Evolutionary conservation across 1,140 invertebrate species (phyloP), one percentile per base, ranked within the genome.

Genomic region (Carposina sasakii): DNA sequence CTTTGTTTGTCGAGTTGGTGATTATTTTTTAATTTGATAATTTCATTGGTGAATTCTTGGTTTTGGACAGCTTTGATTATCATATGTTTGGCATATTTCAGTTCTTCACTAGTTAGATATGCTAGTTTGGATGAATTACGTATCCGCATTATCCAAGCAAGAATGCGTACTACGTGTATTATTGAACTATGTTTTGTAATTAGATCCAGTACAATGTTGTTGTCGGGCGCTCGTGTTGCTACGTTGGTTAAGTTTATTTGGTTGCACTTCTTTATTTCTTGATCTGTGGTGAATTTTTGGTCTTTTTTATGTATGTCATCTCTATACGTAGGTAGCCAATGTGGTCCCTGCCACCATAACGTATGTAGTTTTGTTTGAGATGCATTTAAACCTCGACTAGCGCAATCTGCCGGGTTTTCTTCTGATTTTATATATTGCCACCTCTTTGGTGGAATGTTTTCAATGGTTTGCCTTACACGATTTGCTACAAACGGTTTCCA

Each of bases 371-470:
- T 48, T 20, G 68, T 34, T 13, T 61, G 36, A 24, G 39, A 13
- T 21, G 54, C 34, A 8, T 47, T 24, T 12, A 65, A 8, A 15
- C 84, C 83, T 39, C 84, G 48, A n/a, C 76, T 79, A 9, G 66
- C 34, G 0, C 58, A 43, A 59, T 87, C 84, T 1, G 76, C 77
- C n/a, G 79, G 76, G 60, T 87, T 87, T 8, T 72, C 42, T n/a
- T 48, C 21, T 3, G 71, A 60, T 10, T 49, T 41, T 0, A 86
- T 61, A 55, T 87, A 74, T 20, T 23, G 16, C 86, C 84, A 87
- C 6, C 67, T 13, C 3, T 36, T 24, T 3, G 36, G 4, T 17
- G 37, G 22, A 3, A 61, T 56, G n/a, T 54, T 48, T 20, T 56
- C 31, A 40, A 57, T 60, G 19, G 81, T 81, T 57, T 65, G 43